Percentiles rank a stretch among this genome's conserved stretches.
phyloP scores from a whole-genome alignment of 1,140 invertebrate species.

The Zaprionus nigranus region DNA sequence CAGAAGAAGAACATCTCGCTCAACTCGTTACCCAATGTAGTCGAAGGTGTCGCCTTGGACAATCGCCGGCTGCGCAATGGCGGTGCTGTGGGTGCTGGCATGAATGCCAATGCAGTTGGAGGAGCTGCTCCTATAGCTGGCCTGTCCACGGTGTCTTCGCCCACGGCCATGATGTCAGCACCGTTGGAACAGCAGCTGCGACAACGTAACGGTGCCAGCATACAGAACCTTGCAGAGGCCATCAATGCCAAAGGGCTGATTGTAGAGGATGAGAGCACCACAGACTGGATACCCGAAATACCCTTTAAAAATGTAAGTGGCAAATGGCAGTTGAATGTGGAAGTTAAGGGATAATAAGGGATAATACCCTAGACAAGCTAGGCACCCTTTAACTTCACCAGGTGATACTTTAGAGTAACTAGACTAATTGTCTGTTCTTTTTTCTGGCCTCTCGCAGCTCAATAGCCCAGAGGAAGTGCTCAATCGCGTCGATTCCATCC shows the following conservation, averaged over 20 bases:
- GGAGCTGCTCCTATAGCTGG: constrained; percentile 39
- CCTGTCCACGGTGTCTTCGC: constrained; percentile 73
- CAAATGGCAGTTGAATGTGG: too few relatives aligned
- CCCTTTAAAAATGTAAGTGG: constrained; percentile 93
- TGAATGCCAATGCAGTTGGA: constrained; percentile 11
- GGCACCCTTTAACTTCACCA: neutral
- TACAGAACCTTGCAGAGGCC: constrained; percentile 66
- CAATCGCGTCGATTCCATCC: constrained; percentile 74
- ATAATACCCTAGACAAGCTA: too few relatives aligned
- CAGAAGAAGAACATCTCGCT: constrained; percentile 80
- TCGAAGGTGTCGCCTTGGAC: constrained; percentile 76
- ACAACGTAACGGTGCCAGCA: constrained; percentile 65
- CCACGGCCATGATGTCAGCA: constrained; percentile 66
- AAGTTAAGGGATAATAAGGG: too few relatives aligned
- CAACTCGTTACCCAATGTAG: constrained; percentile 78
- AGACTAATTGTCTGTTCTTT: neutral
- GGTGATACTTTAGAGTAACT: neutral
- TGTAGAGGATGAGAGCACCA: constrained; percentile 90
- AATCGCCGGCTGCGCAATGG: constrained; percentile 58
- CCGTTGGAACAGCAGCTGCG: constrained; percentile 67
- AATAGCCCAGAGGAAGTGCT: constrained; percentile 75
- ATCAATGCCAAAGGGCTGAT: constrained; percentile 84
- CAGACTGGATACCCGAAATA: constrained; percentile 95
- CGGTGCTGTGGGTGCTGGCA: constrained; percentile 24
- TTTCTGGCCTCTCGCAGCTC: constrained; percentile 35